Base-by-base conservation (phyloP, 2,113 vertebrate genomes). In the Ictidomys tridecemlineatus region DNA sequence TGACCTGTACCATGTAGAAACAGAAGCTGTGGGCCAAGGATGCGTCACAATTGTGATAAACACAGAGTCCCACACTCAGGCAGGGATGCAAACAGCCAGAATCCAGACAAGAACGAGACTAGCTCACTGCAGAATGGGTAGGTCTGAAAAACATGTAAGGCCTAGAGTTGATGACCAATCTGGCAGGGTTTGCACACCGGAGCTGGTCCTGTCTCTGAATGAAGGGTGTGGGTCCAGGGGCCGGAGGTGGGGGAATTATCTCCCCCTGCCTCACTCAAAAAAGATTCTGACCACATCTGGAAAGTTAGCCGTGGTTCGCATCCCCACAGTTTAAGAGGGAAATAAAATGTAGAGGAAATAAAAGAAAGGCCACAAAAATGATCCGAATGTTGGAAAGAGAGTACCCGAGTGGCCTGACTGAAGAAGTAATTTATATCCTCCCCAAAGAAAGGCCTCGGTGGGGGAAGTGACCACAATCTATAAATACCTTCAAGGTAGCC, bases 351-450 rank as follows among this genome's bases (percentile, higher is more conserved):
- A 85, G 84, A 94, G 85, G 63, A 85, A 95, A 95, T 93, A 93
- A 93, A 92, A 85, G 89, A 83, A 87, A 95, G 91, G 86, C 93
- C 95, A 96, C 96, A 98, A 95, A 97, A 95, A 97, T 95, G 74
- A 96, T 88, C 80, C 0, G 0, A 91, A 91, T 26, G 85, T 2
- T 20, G 70, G 72, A 63, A 61, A 34, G 28, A 79, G 13, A 51
- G n/a, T 45, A 63, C 53, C 30, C 48, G 53, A 91, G 84, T 85
- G 90, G 72, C 92, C 76, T 82, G 95, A 92, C 87, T 70, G 26
- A 93, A 95, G 95, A 89, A 96, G 76, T 93, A 91, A 88, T 96
- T 96, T 96, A 87, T 51, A 39, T 80, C n/a, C 51, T 93, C 32
- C 84, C 34, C 3, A 22, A 96, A 95, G 90, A 94, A 77, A 92